phyloP scores from a whole-genome alignment of 2,797 vertebrate genomes.

The Melanotaenia boesemani region DNA sequence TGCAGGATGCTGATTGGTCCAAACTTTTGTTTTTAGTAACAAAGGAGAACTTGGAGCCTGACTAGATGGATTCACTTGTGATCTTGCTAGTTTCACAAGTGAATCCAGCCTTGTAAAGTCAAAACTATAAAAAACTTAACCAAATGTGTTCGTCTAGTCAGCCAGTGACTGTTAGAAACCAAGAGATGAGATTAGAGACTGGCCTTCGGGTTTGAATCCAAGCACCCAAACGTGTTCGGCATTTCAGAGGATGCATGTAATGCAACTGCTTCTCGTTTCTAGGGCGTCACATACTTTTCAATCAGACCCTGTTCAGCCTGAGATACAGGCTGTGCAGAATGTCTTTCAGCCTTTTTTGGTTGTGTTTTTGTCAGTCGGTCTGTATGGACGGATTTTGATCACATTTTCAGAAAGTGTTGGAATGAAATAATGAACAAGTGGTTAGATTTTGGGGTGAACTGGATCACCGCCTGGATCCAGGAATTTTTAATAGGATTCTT shows the following conservation, averaged over 20 bases:
- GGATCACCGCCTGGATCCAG: too few relatives aligned
- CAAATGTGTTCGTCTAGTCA: neutral
- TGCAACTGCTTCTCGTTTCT: neutral
- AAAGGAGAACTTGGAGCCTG: neutral
- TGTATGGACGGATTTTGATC: too few relatives aligned
- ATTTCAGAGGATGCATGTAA: neutral
- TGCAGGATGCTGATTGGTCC: too few relatives aligned
- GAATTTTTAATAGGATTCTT: too few relatives aligned
- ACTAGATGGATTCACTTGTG: neutral
- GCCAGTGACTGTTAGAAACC: neutral
- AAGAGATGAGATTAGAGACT: neutral
- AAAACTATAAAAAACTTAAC: neutral
- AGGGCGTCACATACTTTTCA: neutral
- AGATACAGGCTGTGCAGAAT: too few relatives aligned
- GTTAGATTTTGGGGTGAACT: too few relatives aligned
- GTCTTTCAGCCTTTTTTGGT: too few relatives aligned
- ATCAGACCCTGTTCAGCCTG: neutral
- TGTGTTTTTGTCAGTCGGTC: too few relatives aligned
- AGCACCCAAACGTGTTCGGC: neutral
- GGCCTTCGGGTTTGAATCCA: neutral
- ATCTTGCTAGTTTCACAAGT: too few relatives aligned
- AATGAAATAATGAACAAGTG: too few relatives aligned
- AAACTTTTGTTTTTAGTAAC: neutral
- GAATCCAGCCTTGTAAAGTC: neutral
- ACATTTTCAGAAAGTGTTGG: too few relatives aligned